Evolutionary conservation across 2,113 vertebrate species (phyloP).

Genomic region (Phycodurus eques): DNA sequence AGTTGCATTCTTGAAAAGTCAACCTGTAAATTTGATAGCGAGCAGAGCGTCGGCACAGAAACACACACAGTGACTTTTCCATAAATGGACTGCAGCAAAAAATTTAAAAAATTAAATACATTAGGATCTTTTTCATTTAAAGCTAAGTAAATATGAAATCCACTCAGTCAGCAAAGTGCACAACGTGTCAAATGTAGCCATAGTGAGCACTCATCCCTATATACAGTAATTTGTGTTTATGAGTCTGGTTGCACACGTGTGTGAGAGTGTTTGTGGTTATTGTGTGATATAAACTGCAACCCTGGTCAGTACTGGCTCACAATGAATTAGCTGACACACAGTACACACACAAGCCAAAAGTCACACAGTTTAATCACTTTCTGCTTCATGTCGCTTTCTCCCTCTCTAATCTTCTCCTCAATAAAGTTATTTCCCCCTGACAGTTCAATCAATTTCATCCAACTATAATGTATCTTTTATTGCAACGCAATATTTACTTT

Average conservation of each 20-base stretch:
- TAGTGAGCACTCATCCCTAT: constrained; percentile 33
- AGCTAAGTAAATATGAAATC: constrained; percentile 38
- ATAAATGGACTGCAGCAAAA: constrained; percentile 4
- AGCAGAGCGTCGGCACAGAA: constrained; percentile 15
- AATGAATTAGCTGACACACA: constrained; percentile 46
- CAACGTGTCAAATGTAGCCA: constrained; percentile 31
- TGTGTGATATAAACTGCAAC: constrained; percentile 28
- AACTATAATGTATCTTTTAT: constrained; percentile 27
- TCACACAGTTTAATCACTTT: constrained; percentile 10
- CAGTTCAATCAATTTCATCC: constrained; percentile 55
- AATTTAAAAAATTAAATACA: constrained; percentile 1
- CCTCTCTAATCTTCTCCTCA: constrained; percentile 13
- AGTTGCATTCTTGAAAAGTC: constrained; percentile 43
- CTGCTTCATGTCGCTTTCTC: constrained; percentile 1
- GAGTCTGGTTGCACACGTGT: constrained; percentile 7
- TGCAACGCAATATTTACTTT: constrained; percentile 21
- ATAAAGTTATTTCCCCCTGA: constrained; percentile 34
- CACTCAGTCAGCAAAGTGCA: constrained; percentile 51
- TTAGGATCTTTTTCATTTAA: constrained; percentile 26
- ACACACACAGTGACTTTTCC: background rate
- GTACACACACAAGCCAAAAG: constrained; percentile 14
- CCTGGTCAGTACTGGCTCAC: constrained; percentile 39
- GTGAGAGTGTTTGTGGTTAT: background rate
- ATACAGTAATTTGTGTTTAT: constrained; percentile 18
- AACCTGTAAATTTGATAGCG: constrained; percentile 28